Evolutionary conservation across 2,888 invertebrate genomes (phyloP).

Genomic region (Synanthedon andrenaeformis): DNA sequence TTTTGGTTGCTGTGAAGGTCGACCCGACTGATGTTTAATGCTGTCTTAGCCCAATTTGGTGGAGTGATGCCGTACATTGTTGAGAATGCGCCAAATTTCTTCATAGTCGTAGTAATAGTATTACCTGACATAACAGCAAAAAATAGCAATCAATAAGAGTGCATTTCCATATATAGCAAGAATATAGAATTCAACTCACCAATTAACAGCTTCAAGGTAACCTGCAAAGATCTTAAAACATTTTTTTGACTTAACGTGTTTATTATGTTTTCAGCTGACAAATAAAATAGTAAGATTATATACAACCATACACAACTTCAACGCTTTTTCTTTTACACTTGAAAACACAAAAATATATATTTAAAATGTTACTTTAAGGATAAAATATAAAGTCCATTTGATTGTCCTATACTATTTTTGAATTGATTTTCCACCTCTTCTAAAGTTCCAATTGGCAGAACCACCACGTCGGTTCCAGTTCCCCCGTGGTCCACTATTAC

Average conservation of each 20-base stretch:
- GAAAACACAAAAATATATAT: slow-evolving; percentile 25
- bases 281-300: slow-evolving; percentile 55
- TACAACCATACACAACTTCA: slow-evolving; percentile 52
- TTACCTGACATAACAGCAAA: slow-evolving; percentile 47
- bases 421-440: slow-evolving; percentile 50
- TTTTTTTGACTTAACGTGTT: slow-evolving; percentile 45
- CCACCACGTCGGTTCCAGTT: slow-evolving; percentile 36
- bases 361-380: slow-evolving; percentile 12
- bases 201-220: slow-evolving; percentile 13
- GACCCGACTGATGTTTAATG: not conserved
- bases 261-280: slow-evolving; percentile 50
- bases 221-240: slow-evolving; percentile 31
- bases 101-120: slow-evolving; percentile 6
- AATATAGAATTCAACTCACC: slow-evolving; percentile 52
- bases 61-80: not conserved
- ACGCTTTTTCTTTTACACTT: slow-evolving; percentile 50
- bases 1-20: slow-evolving; percentile 11
- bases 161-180: slow-evolving; percentile 15
- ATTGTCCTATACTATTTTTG: slow-evolving; percentile 35
- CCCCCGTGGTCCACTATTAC: slow-evolving; percentile 31
- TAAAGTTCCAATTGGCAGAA: slow-evolving; percentile 41
- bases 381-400: slow-evolving; percentile 24
- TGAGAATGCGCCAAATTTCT: not conserved
- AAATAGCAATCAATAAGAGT: slow-evolving; percentile 15
- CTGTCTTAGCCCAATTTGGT: no score